Conservation (phyloP, 30 jellyfish, hydroid and myxozoan species). For the Nemopilema nomurai region DNA sequence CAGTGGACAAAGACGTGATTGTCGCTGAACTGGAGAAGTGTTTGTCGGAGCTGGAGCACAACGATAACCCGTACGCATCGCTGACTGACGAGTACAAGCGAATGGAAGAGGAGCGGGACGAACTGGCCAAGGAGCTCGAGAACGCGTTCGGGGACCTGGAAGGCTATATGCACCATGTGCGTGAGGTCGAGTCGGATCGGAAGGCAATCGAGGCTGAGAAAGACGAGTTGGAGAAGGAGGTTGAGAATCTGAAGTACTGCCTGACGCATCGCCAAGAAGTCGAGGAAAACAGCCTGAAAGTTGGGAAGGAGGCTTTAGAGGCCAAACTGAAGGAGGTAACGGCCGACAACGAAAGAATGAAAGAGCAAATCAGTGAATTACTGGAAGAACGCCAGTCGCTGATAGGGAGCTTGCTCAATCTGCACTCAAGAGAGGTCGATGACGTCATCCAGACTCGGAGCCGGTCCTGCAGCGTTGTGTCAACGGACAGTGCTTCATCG, state of each 20-base stretch:
- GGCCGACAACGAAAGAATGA: conserved; percentile 56
- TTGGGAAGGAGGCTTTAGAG: conserved; percentile 59
- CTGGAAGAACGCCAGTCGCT: conserved; percentile 87
- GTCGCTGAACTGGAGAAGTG: conserved; percentile 91
- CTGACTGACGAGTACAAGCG: conserved; percentile 69
- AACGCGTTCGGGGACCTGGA: conserved; percentile 83
- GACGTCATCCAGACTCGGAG: conserved; percentile 86
- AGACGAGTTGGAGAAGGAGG: conserved; percentile 79
- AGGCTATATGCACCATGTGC: conserved; percentile 88
- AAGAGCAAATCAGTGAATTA: conserved; percentile 67
- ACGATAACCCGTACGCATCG: conserved; percentile 59
- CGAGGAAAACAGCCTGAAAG: conserved; percentile 55
- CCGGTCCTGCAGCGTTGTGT: conserved; percentile 76
- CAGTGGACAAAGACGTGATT: conserved; percentile 61
- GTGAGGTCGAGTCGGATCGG: conserved; percentile 68
- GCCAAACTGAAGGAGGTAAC: conserved; percentile 63
- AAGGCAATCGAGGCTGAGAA: conserved; percentile 67
- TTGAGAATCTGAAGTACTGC: conserved; percentile 76
- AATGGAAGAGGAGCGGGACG: conserved; percentile 87
- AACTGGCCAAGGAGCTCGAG: conserved; percentile 80
- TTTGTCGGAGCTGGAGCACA: conserved; percentile 77
- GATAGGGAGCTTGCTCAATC: conserved; percentile 75
- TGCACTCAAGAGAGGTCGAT: conserved; percentile 87
- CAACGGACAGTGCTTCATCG: conserved; percentile 73
- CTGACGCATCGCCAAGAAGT: conserved; percentile 86